Evolutionary conservation across 2,113 vertebrate genomes (phyloP).

Genomic region (Tragulus kanchil): DNA sequence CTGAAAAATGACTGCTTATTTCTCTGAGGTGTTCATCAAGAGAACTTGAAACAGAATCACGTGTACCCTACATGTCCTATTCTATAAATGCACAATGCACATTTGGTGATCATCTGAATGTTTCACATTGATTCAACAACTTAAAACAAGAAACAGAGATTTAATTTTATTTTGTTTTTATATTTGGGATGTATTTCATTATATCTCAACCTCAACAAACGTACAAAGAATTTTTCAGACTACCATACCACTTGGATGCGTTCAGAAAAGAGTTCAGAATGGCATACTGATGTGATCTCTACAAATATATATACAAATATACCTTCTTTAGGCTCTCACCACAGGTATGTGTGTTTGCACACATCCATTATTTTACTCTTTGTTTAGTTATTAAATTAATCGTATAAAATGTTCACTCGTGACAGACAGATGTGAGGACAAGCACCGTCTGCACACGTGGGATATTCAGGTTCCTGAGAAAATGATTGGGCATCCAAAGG

Average conservation of each 20-base stretch:
- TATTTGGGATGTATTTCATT: neutral
- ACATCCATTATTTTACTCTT: neutral
- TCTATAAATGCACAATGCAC: neutral
- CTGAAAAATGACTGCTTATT: neutral
- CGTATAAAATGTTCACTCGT: neutral
- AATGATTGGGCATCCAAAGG: neutral
- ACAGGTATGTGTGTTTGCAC: neutral
- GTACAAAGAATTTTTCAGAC: neutral
- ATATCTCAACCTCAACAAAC: neutral
- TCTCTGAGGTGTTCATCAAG: neutral
- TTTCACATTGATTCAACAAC: neutral
- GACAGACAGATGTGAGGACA: neutral
- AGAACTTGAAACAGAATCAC: neutral
- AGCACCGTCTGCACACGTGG: neutral
- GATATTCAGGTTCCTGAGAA: neutral
- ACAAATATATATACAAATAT: neutral
- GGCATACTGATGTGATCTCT: neutral
- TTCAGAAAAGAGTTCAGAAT: neutral
- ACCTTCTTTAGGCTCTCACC: neutral
- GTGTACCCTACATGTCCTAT: neutral
- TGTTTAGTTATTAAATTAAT: neutral
- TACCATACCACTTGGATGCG: neutral
- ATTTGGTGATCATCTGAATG: neutral
- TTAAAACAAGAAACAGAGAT: neutral
- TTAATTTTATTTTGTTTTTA: constrained; percentile 7